Base-by-base conservation (phyloP, 2,888 invertebrate species). In the Drosophila testacea region DNA sequence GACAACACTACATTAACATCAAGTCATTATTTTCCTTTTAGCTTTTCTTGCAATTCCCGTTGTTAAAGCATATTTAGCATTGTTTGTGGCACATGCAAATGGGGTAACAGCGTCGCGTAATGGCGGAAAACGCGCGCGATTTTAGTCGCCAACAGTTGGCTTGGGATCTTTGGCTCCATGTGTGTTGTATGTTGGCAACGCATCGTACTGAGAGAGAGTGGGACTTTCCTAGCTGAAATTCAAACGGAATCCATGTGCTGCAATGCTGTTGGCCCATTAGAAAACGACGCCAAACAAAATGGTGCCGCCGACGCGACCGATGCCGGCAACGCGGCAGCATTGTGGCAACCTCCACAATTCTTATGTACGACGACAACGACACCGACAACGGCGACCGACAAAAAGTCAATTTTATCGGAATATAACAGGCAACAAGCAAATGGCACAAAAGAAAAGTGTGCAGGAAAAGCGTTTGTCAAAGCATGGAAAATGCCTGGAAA, bases 381-480 rank as follows among this genome's bases (percentile, higher is more conserved):
- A 39, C 60, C 69, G 66, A 38, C 72, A 39, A 62, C 59, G 51
- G 65, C 73, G 69, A 76, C 86, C 83, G 78, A 84, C 83, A 89
- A 89, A 89, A 90, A 87, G 87, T 90, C 79, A 86, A 83, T 90
- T 89, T 89, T 90, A 90, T 87, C 90, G 90, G 80, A 89, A 84
- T 86, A 75, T 89, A 90, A 89, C 89, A 89, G 89, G 89, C 77
- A 83, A 69, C 41, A 77, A 89, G 89, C 77, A 87, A 76, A 57
- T 59, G 42, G 42, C 48, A 55, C 46, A 44, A 36, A 55, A 34
- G 30, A 68, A 59, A 64, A 64, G 47, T 27, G 54, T 66, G 59
- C 71, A 65, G 61, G 66, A 80, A 80, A 74, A 79, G 68, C 65
- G 44, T 69, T 55, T 47, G 64, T 41, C 64, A 70, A 64, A 66